Evolutionary conservation across 2,113 vertebrate species (phyloP).

Genomic region (Pachypanchax playfairii): DNA sequence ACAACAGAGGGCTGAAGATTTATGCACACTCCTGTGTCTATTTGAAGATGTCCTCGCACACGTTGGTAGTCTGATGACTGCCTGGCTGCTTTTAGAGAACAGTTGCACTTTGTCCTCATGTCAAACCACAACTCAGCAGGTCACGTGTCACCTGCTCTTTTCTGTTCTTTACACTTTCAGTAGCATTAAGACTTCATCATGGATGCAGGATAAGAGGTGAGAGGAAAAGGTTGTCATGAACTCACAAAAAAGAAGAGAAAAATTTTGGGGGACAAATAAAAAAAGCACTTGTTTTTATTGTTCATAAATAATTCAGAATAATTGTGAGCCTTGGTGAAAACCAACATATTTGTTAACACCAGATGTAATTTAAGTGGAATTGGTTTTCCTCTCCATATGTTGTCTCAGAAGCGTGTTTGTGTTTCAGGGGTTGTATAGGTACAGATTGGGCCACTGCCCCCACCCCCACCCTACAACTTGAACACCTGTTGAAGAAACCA

Average conservation of each 20-base stretch:
- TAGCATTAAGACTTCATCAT: too few species aligned
- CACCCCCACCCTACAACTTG: too few species aligned
- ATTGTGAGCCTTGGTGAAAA: not conserved
- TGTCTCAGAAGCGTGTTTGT: slow-evolving; percentile 9
- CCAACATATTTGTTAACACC: not conserved
- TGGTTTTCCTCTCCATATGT: slow-evolving; percentile 6
- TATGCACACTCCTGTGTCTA: too few species aligned
- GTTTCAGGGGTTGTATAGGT: slow-evolving; percentile 41
- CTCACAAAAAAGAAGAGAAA: too few species aligned
- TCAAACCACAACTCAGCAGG: slow-evolving; percentile 49
- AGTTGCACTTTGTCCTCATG: slow-evolving; percentile 63
- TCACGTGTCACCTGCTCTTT: slow-evolving; percentile 69
- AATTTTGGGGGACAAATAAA: too few species aligned
- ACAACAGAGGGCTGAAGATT: too few species aligned
- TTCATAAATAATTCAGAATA: not conserved
- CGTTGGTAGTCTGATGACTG: slow-evolving; percentile 21
- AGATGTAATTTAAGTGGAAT: not conserved
- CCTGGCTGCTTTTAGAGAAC: slow-evolving; percentile 59
- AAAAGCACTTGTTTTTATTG: too few species aligned
- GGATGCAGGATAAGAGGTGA: too few species aligned
- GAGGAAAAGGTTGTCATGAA: too few species aligned
- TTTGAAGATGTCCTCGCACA: not conserved
- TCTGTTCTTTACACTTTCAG: slow-evolving; percentile 1
- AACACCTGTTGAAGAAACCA: slow-evolving; percentile 80
- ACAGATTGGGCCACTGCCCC: slow-evolving; percentile 49